Evolutionary conservation across 2,113 vertebrate species (phyloP).

Genomic region (Euleptes europaea): DNA sequence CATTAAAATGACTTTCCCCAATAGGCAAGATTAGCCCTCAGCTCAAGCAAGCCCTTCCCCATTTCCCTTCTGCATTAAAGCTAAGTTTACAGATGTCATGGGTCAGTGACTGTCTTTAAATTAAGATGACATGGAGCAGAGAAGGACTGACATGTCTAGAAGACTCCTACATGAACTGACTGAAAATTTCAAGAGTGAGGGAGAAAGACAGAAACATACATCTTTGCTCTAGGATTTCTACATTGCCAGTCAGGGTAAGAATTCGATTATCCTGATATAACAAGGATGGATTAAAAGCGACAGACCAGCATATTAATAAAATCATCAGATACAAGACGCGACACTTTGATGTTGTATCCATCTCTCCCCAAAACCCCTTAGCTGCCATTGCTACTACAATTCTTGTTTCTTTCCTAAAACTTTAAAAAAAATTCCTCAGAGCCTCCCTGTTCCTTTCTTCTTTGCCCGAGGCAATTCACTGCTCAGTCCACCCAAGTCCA

Average conservation of each 20-base stretch:
- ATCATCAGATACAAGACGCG: background rate
- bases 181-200: background rate
- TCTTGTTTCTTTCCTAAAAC: background rate
- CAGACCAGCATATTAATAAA: background rate
- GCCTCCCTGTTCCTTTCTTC: background rate
- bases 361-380: background rate
- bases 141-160: background rate
- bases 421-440: no score
- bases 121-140: accelerated
- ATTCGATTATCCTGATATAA: background rate
- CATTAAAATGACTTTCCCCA: background rate
- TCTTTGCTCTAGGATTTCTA: background rate
- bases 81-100: no score
- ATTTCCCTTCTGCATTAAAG: background rate
- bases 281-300: background rate
- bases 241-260: background rate
- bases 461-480: background rate
- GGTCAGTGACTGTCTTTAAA: accelerated
- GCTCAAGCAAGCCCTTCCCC: background rate
- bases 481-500: background rate
- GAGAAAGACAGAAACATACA: background rate
- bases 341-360: background rate
- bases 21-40: background rate
- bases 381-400: background rate
- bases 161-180: background rate